phyloP scores from a whole-genome alignment of 64 coral and sea anemone species.

The Dendrophyllia cribrosa region DNA sequence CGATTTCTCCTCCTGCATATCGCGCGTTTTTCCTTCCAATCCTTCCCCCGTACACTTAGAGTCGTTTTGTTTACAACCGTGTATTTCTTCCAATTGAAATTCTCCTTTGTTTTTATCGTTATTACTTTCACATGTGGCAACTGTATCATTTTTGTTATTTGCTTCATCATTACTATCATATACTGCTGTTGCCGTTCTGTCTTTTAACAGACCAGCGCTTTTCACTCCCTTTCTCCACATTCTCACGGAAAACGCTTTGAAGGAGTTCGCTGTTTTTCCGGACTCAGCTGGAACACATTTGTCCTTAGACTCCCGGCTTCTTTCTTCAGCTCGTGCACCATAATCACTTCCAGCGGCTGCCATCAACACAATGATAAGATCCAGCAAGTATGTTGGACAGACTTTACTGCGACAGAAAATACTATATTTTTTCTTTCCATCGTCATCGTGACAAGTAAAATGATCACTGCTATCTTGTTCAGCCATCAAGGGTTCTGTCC shows the following conservation, averaged over 20 bases:
- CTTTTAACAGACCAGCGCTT: not conserved
- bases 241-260: not conserved
- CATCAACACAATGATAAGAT: constrained; percentile 11
- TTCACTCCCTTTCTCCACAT: not conserved
- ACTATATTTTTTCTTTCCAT: not conserved
- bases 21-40: not conserved
- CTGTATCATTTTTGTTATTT: not conserved
- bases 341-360: not conserved
- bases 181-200: not conserved
- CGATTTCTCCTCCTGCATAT: not conserved
- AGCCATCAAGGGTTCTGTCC: not conserved
- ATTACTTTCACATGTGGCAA: not conserved
- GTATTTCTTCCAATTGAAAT: not conserved
- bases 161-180: not conserved
- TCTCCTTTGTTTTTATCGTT: not conserved
- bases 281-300: not conserved
- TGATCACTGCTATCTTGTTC: not conserved
- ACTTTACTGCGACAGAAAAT: not conserved
- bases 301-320: not conserved
- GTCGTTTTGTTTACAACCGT: not conserved
- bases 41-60: too few relatives aligned
- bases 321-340: not conserved
- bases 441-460: not conserved
- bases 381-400: constrained; percentile 14
- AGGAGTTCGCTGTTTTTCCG: not conserved